Evolutionary conservation across 2,888 invertebrate species (phyloP).

Genomic region (Ditylenchus weischeri): DNA sequence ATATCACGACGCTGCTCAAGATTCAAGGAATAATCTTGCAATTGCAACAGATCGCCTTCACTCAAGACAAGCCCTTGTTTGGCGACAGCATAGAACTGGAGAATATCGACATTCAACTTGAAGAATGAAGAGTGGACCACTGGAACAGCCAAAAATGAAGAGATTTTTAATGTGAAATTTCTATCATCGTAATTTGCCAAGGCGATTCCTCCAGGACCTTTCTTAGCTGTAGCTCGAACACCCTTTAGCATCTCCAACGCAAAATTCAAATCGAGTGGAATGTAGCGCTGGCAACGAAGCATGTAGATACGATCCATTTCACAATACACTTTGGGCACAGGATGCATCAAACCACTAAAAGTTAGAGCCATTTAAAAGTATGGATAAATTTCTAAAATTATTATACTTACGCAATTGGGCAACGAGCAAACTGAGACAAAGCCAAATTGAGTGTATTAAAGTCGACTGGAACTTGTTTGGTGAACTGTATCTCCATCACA

Average conservation of each 20-base stretch:
- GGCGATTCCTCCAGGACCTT: constrained; percentile 10
- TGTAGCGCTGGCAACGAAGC: constrained; percentile 3
- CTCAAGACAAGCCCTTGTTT: constrained; percentile 19
- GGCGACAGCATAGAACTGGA: constrained; percentile 24
- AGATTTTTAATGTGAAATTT: neutral
- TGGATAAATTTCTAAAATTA: neutral
- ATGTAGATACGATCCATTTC: constrained; percentile 23
- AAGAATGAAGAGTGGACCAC: constrained; percentile 28
- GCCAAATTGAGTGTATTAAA: constrained; percentile 13
- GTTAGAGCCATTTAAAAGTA: neutral
- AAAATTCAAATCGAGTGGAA: constrained; percentile 13
- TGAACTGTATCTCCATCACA: neutral
- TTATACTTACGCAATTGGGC: constrained; percentile 15
- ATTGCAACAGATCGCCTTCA: constrained; percentile 11
- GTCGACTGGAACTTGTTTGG: neutral
- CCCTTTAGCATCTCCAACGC: constrained; percentile 18
- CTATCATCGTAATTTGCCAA: constrained; percentile 25
- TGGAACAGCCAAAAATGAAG: constrained; percentile 1
- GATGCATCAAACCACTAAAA: neutral
- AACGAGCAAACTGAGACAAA: constrained; percentile 17
- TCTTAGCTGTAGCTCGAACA: constrained; percentile 11
- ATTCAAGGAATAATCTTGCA: constrained; percentile 24
- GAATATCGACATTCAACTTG: constrained; percentile 19
- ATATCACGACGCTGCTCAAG: constrained; percentile 21
- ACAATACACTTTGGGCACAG: constrained; percentile 4